Evolutionary conservation across 2,113 vertebrate genomes (phyloP), one percentile per base, ranked within the genome.

Genomic region (Probosciger aterrimus): DNA sequence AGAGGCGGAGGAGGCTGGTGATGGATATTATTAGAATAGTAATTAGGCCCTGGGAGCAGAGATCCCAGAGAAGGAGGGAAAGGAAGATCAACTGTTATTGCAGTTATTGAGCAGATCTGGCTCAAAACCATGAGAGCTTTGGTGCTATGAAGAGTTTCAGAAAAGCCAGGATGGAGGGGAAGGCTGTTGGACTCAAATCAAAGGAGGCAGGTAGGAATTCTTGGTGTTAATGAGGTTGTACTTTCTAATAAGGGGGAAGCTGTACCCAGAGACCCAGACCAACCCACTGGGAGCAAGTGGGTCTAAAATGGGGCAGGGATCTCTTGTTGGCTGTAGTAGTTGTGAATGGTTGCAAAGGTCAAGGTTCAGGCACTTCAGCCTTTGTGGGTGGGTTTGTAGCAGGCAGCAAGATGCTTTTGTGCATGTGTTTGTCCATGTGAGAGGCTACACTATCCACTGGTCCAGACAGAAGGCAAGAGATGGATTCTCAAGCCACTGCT

Each of bases 11-110:
- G 84, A 91, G 44, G 86, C 44, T 82, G 77, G 10, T 39, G 70
- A 43, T 46, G 52, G 89, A 65, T 92, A 88, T 90, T 96, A 90
- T 93, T 93, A 90, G 89, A 92, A 87, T 83, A 82, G 85, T 92
- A 96, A 95, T 95, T 95, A 94, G 79, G 50, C 71, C 37, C 78
- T 0, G 2, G 53, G 41, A 90, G 84, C 65, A 78, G 71, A 84
- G 39, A 92, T 78, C 64, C 88, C 17, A 4, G 57, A 39, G 59
- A 96, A 82, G 24, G 11, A 79, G 14, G 43, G 85, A 75, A 83
- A 43, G 52, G 64, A 94, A 86, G 82, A 87, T 50, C 64, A 59
- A 31, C 18, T 55, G 18, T 43, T 82, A 50, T 17, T 71, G 35
- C 39, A 44, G 33, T 35, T 59, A 24, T 16, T 16, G 33, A 59